A percentile compares a stretch with the other conserved stretches of the same genome.
Evolutionary conservation across 1,140 invertebrate species (phyloP).

Genomic region (Drosophila nikananu): DNA sequence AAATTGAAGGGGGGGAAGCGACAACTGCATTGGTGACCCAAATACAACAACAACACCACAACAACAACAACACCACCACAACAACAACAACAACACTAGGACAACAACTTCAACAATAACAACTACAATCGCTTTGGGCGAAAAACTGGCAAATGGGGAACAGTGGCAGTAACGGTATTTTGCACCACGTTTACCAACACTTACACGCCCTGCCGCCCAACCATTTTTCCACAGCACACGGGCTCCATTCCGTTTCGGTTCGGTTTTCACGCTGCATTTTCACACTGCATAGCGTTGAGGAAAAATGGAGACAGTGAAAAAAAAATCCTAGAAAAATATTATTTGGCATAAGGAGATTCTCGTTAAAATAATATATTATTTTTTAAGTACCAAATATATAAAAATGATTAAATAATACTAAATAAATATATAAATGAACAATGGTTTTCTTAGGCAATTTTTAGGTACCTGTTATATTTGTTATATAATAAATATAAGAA

Average conservation of each 20-base stretch:
- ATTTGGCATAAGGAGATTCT: not conserved
- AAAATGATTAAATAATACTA: too few species aligned
- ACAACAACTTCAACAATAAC: slow-evolving; percentile 13
- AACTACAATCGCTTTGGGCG: slow-evolving; percentile 8
- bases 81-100: slow-evolving; percentile 10
- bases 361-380: not conserved
- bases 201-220: slow-evolving; percentile 64
- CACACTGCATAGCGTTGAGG: slow-evolving; percentile 43
- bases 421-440: too few species aligned
- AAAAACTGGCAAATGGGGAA: slow-evolving; percentile 34
- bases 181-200: slow-evolving; percentile 79
- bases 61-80: slow-evolving; percentile 3
- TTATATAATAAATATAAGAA: too few species aligned
- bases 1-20: slow-evolving; percentile 5
- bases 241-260: slow-evolving; percentile 33
- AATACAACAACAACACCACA: slow-evolving; percentile 52
- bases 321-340: not conserved
- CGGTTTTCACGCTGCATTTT: slow-evolving; percentile 65
- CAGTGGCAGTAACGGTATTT: slow-evolving; percentile 65
- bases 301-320: slow-evolving; percentile 7
- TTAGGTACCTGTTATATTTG: too few species aligned
- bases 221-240: slow-evolving; percentile 30
- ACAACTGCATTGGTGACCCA: slow-evolving; percentile 71
- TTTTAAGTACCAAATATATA: not conserved
- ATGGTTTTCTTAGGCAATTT: too few species aligned